Base-by-base conservation (phyloP, 1,140 invertebrate genomes). In the Diplogasteroides magnus region DNA sequence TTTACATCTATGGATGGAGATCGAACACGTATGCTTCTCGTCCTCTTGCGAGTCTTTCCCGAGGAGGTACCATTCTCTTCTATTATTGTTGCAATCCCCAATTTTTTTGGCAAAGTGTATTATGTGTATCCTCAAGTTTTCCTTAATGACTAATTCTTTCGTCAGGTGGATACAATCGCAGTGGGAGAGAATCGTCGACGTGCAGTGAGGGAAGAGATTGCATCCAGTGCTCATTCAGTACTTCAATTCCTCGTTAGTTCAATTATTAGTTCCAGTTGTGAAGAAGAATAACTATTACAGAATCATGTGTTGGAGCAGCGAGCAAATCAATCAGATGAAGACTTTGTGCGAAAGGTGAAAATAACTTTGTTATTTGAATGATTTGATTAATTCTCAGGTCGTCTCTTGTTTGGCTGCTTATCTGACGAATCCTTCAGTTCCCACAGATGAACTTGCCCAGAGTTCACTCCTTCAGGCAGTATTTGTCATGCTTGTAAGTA, bases 171-270 rank as follows among this genome's bases (percentile, higher is more conserved):
- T 19, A 48, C 37, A 11, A 48, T 97, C 29, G 89, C 91, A 78
- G 85, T 98, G 67, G 93, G 93, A 28, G 91, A 90, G 71, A 97
- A 97, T 85, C 86, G 95, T 77, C 85, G 94, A 67, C 87, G 90
- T 72, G 89, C 94, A 82, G 87, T 97, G 25, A 88, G 89, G 76
- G 86, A 88, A 63, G 90, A 94, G 78, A 86, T 97, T 57, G 87
- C 81, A 27, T 68, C 78, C 60, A 81, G 84, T 31, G 83, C 85
- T 61, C 80, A 84, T 27, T 73, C 82, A 25, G 84, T 88, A 48
- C 76, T 87, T 61, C 87, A 92, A 78, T 90, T 92, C 84, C 83
- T 96, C 83, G 89, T 89, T 83, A 82, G 84, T 84, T 66, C n/a
- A n/a, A 13, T 61, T 70, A 14, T 37, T 74, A 2, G 13, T 11